A percentile compares a stretch with the other conserved stretches of the same genome.
Evolutionary conservation across 2,888 invertebrate species (phyloP).

Genomic region (Cancer borealis): DNA sequence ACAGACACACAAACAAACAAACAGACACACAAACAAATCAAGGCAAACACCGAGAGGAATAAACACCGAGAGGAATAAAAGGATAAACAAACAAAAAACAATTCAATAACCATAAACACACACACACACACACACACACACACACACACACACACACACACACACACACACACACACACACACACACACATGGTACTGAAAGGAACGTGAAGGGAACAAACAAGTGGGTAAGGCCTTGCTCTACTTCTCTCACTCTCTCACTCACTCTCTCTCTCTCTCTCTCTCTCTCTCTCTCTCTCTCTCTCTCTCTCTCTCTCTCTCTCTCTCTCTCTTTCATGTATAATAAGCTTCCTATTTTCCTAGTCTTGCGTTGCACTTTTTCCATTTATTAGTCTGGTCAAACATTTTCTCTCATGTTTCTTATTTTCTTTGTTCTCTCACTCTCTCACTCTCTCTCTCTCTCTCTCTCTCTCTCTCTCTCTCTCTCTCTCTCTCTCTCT

Average conservation of each 20-base stretch:
- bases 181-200: slow-evolving; percentile 5
- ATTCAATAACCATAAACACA: not conserved
- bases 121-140: slow-evolving; percentile 44
- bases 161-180: slow-evolving; percentile 49
- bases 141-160: slow-evolving; percentile 47
- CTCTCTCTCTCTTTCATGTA: not conserved
- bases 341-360: too few relatives aligned
- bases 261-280: slow-evolving; percentile 8
- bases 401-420: too few relatives aligned
- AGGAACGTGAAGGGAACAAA: too few relatives aligned
- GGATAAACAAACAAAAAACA: too few relatives aligned
- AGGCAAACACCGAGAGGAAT: not conserved
- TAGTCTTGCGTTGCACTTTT: too few relatives aligned
- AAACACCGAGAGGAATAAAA: not conserved
- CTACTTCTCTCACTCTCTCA: not conserved
- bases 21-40: not conserved
- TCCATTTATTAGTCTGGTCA: too few relatives aligned
- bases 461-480: slow-evolving; percentile 9
- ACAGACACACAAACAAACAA: not conserved
- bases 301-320: too few relatives aligned
- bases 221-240: not conserved
- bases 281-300: not conserved
- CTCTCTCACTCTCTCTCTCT: not conserved
- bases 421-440: not conserved
- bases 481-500: not conserved